Evolutionary conservation across 2,888 invertebrate genomes (phyloP).

Genomic region (Ophion costatus): DNA sequence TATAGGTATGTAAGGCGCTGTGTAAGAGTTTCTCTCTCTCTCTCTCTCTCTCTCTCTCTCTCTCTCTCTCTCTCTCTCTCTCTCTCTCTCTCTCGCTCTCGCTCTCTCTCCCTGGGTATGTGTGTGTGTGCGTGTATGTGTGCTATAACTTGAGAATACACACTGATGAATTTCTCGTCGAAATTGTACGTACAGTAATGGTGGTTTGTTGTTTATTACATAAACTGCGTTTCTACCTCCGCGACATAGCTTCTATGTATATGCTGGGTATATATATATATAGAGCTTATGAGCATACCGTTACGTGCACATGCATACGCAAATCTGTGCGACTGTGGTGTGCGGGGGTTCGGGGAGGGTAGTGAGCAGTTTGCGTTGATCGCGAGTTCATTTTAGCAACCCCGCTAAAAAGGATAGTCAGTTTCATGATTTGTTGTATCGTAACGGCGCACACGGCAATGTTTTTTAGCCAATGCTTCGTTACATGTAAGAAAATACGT

Average conservation of each 20-base stretch:
- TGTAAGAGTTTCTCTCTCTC: neutral
- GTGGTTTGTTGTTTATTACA: conserved; percentile 71
- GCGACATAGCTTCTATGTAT: conserved; percentile 70
- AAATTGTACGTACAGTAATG: conserved; percentile 50
- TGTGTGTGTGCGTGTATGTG: conserved; percentile 12
- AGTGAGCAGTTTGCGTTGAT: conserved; percentile 54
- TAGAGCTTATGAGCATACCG: conserved; percentile 13
- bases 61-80: neutral
- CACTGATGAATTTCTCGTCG: conserved; percentile 44
- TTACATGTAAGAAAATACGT: neutral
- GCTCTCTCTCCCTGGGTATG: neutral
- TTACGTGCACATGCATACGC: neutral
- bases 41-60: neutral
- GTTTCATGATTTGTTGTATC: neutral
- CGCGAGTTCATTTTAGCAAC: conserved; percentile 40
- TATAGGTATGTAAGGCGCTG: neutral
- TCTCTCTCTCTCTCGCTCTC: neutral
- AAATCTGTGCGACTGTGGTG: neutral
- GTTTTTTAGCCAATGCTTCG: neutral
- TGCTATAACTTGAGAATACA: conserved; percentile 32
- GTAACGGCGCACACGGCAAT: neutral
- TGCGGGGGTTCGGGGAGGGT: conserved; percentile 15
- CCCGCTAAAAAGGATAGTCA: neutral
- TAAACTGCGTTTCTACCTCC: conserved; percentile 75
- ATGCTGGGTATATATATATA: conserved; percentile 48